Conservation (phyloP, 2,113 vertebrate species). For the Atlantisia rogersi region DNA sequence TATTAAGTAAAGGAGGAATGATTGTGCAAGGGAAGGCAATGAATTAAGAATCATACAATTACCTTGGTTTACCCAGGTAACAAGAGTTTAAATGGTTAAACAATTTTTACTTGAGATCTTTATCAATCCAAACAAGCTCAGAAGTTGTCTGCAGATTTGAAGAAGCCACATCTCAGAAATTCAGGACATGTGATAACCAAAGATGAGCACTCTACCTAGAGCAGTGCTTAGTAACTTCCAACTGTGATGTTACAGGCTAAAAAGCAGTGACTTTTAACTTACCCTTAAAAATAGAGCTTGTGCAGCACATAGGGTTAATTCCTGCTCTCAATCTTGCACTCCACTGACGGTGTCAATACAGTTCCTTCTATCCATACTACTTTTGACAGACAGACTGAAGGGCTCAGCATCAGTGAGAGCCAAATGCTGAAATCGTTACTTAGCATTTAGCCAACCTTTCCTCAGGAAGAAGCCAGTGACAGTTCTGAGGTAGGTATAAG, state of each 20-base stretch:
- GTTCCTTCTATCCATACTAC: not conserved
- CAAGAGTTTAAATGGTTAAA: not conserved
- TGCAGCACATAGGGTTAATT: not conserved
- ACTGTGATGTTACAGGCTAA: not conserved
- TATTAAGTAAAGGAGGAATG: not conserved
- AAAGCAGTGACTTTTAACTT: not conserved
- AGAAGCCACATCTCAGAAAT: not conserved
- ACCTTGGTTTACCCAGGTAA: not conserved
- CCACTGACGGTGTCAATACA: not conserved
- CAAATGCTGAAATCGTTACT: not conserved
- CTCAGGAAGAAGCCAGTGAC: not conserved
- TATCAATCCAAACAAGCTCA: not conserved
- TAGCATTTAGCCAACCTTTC: not conserved
- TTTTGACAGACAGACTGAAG: not conserved
- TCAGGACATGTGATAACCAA: not conserved
- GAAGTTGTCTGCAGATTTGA: not conserved
- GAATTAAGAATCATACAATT: not conserved
- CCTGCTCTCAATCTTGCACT: not conserved
- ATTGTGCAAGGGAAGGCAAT: not conserved
- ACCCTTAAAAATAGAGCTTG: not conserved
- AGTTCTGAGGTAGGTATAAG: not conserved
- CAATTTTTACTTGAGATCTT: not conserved
- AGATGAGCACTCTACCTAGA: not conserved
- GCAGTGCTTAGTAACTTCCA: not conserved
- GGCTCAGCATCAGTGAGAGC: not conserved